Evolutionary conservation across 2,888 invertebrate species (phyloP).

Genomic region (Ceraclea dissimilis): DNA sequence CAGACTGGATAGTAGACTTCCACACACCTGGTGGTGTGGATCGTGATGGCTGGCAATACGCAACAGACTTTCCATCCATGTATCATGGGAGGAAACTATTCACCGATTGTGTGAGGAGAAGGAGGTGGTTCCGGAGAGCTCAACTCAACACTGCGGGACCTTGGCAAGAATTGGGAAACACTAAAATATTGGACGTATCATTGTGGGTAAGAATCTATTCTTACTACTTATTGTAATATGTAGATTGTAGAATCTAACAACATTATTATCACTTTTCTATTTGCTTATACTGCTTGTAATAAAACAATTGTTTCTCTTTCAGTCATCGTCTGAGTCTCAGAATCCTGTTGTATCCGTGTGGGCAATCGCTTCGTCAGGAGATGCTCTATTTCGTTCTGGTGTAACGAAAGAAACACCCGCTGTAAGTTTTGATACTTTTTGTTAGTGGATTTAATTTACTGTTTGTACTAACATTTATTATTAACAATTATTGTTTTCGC

Average conservation of each 20-base stretch:
- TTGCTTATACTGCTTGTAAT: too few species aligned
- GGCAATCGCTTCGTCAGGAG: constrained; percentile 82
- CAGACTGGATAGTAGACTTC: constrained; percentile 91
- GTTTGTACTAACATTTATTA: too few species aligned
- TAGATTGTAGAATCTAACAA: too few species aligned
- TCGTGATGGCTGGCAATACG: constrained; percentile 91
- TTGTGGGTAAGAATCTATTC: constrained; percentile 49
- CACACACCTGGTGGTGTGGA: constrained; percentile 85
- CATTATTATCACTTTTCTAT: too few species aligned
- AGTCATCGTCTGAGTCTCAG: background rate
- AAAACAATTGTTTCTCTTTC: background rate
- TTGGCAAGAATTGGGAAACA: constrained; percentile 82
- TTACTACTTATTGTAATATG: too few species aligned
- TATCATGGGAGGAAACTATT: constrained; percentile 81
- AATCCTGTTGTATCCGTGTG: constrained; percentile 53
- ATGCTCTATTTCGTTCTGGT: constrained; percentile 74
- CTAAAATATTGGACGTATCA: constrained; percentile 74
- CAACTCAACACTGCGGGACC: constrained; percentile 78
- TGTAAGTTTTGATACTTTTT: constrained; percentile 45
- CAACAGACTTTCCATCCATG: constrained; percentile 81
- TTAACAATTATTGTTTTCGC: too few species aligned
- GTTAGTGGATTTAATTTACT: background rate
- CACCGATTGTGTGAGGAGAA: constrained; percentile 80
- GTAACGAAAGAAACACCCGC: constrained; percentile 65
- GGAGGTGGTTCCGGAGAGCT: constrained; percentile 79